Conservation (phyloP, 1,140 invertebrate species). For the Heterodera schachtii region DNA sequence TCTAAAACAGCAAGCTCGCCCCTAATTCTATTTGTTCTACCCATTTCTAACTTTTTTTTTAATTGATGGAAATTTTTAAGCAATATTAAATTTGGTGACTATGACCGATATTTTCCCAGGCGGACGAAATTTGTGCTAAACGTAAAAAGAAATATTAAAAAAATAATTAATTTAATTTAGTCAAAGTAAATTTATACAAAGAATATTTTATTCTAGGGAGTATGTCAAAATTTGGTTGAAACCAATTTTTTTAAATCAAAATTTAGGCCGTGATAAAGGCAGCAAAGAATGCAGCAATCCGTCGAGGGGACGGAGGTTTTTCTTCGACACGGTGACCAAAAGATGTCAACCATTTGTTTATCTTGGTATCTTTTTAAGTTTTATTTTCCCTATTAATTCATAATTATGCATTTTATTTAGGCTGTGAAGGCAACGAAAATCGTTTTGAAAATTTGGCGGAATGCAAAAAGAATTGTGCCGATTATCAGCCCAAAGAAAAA, state of each 20-base stretch:
- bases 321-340: constrained; percentile 53
- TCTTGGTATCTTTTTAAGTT: constrained; percentile 31
- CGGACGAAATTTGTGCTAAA: background rate
- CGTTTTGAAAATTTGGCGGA: constrained; percentile 43
- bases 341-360: constrained; percentile 61
- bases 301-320: constrained; percentile 42
- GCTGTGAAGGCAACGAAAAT: constrained; percentile 56
- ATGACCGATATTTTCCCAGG: too few species aligned
- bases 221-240: too few species aligned
- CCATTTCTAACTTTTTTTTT: too few species aligned
- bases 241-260: background rate
- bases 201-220: too few species aligned
- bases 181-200: too few species aligned
- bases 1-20: too few species aligned
- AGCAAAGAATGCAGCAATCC: constrained; percentile 43
- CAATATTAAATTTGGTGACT: too few species aligned
- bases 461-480: constrained; percentile 39
- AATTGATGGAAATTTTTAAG: too few species aligned
- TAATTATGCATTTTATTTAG: background rate
- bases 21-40: too few species aligned
- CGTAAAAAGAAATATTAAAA: background rate
- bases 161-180: too few species aligned
- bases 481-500: constrained; percentile 28
- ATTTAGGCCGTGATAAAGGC: constrained; percentile 50
- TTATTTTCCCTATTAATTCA: background rate